Conservation (phyloP, 2,113 vertebrate genomes). For the Panurus biarmicus region DNA sequence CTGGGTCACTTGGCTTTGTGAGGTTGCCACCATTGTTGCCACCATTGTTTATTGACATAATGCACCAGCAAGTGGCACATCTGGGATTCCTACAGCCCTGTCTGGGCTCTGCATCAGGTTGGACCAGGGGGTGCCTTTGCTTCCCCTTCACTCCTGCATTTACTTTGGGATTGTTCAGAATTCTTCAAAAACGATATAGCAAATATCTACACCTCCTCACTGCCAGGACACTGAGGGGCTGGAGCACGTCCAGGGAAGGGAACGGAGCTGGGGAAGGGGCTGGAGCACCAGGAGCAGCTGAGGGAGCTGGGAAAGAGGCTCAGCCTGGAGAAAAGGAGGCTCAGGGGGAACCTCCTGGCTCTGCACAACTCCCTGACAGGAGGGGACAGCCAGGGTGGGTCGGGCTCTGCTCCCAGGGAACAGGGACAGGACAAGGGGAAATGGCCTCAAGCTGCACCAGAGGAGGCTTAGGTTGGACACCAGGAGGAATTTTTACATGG, state of each 20-base stretch:
- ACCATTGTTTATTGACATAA: accelerated
- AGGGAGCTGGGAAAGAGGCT: background rate
- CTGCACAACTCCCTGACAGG: background rate
- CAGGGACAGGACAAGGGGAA: accelerated
- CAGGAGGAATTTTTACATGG: background rate
- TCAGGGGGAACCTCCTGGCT: background rate
- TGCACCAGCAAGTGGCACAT: too few relatives aligned
- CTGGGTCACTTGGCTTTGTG: background rate
- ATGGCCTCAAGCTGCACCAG: accelerated
- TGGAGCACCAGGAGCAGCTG: background rate
- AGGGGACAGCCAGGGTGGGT: background rate
- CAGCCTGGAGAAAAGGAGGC: background rate
- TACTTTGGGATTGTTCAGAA: background rate
- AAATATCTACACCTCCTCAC: background rate
- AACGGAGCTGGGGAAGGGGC: accelerated
- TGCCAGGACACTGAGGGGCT: background rate
- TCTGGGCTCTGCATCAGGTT: background rate
- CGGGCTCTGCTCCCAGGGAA: background rate
- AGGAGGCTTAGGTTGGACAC: accelerated
- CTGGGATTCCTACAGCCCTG: background rate
- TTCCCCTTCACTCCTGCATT: background rate
- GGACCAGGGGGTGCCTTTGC: background rate
- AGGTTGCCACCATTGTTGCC: background rate
- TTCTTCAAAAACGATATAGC: background rate
- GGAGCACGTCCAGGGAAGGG: accelerated